phyloP scores from a whole-genome alignment of 2,797 vertebrate genomes.

The Steatocranus sp. region DNA sequence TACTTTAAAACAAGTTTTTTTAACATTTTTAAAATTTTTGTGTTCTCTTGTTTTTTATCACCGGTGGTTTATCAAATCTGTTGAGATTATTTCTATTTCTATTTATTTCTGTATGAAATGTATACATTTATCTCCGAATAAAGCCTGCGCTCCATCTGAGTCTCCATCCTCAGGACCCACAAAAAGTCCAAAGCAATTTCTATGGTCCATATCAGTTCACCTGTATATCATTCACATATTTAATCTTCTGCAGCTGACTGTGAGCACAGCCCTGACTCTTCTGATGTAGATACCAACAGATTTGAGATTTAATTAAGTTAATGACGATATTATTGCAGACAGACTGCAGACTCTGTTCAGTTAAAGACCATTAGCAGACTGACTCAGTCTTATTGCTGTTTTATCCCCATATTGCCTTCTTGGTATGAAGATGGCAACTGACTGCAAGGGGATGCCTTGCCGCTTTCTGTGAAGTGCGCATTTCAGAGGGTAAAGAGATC shows the following conservation, averaged over 20 bases:
- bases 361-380: neutral
- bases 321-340: neutral
- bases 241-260: neutral
- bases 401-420: neutral
- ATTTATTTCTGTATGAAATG: neutral
- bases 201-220: rapidly evolving
- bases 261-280: neutral
- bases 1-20: neutral
- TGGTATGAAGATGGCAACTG: neutral
- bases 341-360: neutral
- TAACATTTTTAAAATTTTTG: neutral
- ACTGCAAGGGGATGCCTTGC: neutral
- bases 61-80: neutral
- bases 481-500: neutral
- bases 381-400: neutral
- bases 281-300: neutral
- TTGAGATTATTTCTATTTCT: no score
- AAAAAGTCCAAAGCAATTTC: neutral
- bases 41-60: neutral
- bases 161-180: neutral
- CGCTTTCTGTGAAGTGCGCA: rapidly evolving
- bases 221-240: neutral
- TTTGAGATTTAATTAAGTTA: neutral
- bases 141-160: neutral
- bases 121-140: neutral